Conservation (phyloP, 1,140 invertebrate species). For the Sipha flava region DNA sequence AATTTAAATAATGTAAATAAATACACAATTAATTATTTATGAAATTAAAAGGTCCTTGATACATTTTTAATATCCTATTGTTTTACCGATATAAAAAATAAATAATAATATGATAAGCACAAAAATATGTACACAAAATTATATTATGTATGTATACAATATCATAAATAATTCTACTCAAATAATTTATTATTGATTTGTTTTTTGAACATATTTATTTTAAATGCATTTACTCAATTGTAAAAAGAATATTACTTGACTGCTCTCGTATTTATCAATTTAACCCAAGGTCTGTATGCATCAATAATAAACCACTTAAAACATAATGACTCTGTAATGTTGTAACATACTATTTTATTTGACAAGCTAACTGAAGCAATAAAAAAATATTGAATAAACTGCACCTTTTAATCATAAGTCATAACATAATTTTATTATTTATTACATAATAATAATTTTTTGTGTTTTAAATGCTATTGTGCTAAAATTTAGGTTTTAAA, state of each 20-base stretch:
- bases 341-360: neutral
- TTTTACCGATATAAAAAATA: neutral
- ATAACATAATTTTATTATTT: neutral
- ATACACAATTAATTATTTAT: neutral
- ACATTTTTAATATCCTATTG: neutral
- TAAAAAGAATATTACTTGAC: neutral
- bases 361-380: neutral
- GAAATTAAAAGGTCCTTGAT: neutral
- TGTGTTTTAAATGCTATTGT: neutral
- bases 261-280: neutral
- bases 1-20: neutral
- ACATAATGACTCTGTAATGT: neutral
- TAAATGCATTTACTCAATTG: neutral
- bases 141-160: neutral
- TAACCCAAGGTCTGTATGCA: neutral
- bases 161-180: neutral
- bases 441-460: neutral
- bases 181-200: neutral
- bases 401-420: neutral
- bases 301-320: slow-evolving; percentile 13
- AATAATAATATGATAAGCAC: no score
- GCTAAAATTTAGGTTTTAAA: neutral
- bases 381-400: neutral
- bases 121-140: neutral
- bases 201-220: neutral